phyloP scores from a whole-genome alignment of 2,113 vertebrate species.

The Mungos mungo region DNA sequence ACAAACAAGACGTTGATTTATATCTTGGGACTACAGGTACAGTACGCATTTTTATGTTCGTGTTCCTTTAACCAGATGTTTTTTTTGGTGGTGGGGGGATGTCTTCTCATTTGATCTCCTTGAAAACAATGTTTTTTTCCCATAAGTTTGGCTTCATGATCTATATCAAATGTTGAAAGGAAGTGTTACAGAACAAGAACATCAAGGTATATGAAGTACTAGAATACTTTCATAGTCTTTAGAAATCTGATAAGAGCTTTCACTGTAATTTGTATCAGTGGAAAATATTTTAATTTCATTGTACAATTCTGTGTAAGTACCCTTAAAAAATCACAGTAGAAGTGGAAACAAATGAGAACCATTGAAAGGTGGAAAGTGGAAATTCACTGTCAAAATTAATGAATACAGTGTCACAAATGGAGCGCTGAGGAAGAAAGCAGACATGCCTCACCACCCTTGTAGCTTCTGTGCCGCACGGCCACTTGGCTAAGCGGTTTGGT shows the following conservation, averaged over 20 bases:
- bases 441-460: background rate
- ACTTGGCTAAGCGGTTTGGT: background rate
- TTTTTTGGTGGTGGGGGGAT: background rate
- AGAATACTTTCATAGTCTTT: conserved; percentile 63
- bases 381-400: conserved; percentile 47
- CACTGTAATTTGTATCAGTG: conserved; percentile 68
- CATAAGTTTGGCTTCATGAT: conserved; percentile 71
- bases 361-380: conserved; percentile 36
- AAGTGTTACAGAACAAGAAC: conserved; percentile 64
- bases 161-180: conserved; percentile 69
- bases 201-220: conserved; percentile 55
- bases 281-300: conserved; percentile 75
- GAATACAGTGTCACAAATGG: background rate
- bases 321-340: conserved; percentile 21
- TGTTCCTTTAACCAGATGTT: conserved; percentile 65
- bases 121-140: conserved; percentile 47
- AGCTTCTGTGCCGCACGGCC: background rate
- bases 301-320: background rate
- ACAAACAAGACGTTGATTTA: conserved; percentile 98
- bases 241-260: conserved; percentile 77
- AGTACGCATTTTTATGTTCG: conserved; percentile 82
- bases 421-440: background rate
- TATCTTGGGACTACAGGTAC: conserved; percentile 96
- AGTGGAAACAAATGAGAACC: conserved; percentile 30
- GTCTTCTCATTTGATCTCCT: conserved; percentile 72